Base-by-base conservation (phyloP, 1,140 invertebrate species). In the Scaptodrosophila lebanonensis region DNA sequence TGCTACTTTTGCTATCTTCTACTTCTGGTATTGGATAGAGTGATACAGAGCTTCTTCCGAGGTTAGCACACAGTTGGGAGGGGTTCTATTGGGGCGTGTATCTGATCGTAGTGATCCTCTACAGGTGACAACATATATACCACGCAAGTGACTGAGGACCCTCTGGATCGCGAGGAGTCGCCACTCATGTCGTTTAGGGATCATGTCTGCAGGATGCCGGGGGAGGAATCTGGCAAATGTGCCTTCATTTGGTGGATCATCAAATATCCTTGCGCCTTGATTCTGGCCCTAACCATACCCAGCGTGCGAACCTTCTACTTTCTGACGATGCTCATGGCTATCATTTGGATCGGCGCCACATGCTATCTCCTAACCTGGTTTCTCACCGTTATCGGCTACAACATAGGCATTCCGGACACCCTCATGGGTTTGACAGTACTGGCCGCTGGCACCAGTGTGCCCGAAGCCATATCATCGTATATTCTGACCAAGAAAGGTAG, bases 351-450 rank as follows among this genome's bases (percentile, higher is more conserved):
- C 40, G 93, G 92, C 7, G 87, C 90, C 0, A 90, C 95, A 1
- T 95, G 95, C 0, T 98, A 97, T 82, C 61, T 97, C 0, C 92
- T 95, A 16, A 93, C 96, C 1, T 98, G 95, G 95, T 93, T 95
- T 87, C 96, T 98, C 20, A 97, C 96, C 11, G 90, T 96, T 56
- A 91, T 97, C 47, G 95, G 95, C 95, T 89, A 92, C 59, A 92
- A 92, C 4, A 45, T 93, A 1, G 88, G 89, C 35, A 90, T 93
- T 54, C 91, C 92, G 1, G 92, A 93, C 75, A 92, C 92, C 0
- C 92, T 94, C 1, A 94, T 94, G 93, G 93, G 93, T 3, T 89
- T 95, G 0, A 94, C 93, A 1, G 89, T 94, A 18, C 85, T 95
- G 1, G 91, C 91, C 2, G 89, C 92, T 7, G 93, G 93, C 17